Base-by-base conservation (phyloP, 1,140 invertebrate species). In the Mylabris phalerata region DNA sequence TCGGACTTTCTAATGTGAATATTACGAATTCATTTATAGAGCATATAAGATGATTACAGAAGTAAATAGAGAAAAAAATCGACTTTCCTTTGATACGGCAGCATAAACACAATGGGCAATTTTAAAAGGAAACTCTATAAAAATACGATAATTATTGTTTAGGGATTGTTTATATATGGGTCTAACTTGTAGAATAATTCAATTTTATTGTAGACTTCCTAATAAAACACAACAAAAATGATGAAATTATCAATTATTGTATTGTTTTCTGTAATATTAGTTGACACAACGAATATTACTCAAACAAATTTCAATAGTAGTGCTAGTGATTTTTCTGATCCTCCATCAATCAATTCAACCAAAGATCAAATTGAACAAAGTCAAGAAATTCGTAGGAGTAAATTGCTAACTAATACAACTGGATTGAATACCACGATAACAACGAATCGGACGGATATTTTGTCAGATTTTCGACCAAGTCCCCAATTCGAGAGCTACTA, bases 401-500 rank as follows among this genome's bases (percentile, higher is more conserved):
- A 32, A 32, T 7, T 7, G 7, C 32, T 7, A 3, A 32, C 4
- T 5, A 32, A 32, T 32, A 32, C 32, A 32, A 32, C 32, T 5
- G 7, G 4, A 32, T 32, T 7, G 32, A 19, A 19, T 19, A 2
- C 19, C 1, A n/a, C 42, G 9, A 45, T 2, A 26, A 26, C 27
- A 59, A 27, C 39, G 24, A 5, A 24, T 2, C 27, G 6, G 7
- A 41, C 19, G 1, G 19, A 9, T 50, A 49, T 43, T 38, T 45
- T 65, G 11, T 47, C 52, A 9, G 54, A 68, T 11, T 72, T 72
- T 50, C 42, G 62, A 13, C 68, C 70, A 27, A 72, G 70, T 64
- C 69, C 59, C 5, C 59, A 67, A 43, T 13, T 69, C 42, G 65
- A 66, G 10, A 52, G 54, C 0, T 50, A 58, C 46, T 72, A 63